Base-by-base conservation (phyloP, 2,113 vertebrate species). In the Octodon degus region DNA sequence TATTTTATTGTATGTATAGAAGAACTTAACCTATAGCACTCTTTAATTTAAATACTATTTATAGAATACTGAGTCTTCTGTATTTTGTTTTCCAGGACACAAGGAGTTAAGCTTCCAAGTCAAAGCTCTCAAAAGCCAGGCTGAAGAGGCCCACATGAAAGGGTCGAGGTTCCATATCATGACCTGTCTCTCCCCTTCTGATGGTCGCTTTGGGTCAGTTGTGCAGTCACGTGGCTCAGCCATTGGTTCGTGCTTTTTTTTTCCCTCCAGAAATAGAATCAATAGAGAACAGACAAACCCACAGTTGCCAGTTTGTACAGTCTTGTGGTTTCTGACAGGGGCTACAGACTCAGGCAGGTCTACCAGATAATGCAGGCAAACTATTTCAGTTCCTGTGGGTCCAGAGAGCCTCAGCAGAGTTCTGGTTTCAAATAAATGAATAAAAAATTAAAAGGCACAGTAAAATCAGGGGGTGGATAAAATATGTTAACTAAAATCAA, bases 331-430 rank as follows among this genome's bases (percentile, higher is more conserved):
- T 98, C 98, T 98, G 97, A 98, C 98, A 98, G 97, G 97, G 98
- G 98, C 98, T 98, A 84, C 98, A 98, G 97, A 96, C 98, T 98
- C 91, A 96, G 97, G 98, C 98, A 98, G 98, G 98, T 98, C 98
- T 98, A 98, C 98, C 96, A 98, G 98, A 99, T 99, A 99, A 98
- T 98, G 98, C 98, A 99, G 98, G 98, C 97, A 98, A 98, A 98
- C 97, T 98, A 98, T 99, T 99, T 99, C 99, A 99, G 98, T 99
- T 99, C 99, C 99, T 98, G 97, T 98, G 91, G 98, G 97, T 67
- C 98, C 97, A 96, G 97, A 97, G 97, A 19, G 97, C 93, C 94
- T 98, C 97, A 92, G 91, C 96, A 98, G 94, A 97, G 97, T 97
- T 98, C 94, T 97, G 97, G 97, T 98, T 98, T 98, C 98, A 98